Evolutionary conservation across 1,140 invertebrate genomes (phyloP), one percentile per base, ranked within the genome.

Genomic region (Trichonephila clavipes): DNA sequence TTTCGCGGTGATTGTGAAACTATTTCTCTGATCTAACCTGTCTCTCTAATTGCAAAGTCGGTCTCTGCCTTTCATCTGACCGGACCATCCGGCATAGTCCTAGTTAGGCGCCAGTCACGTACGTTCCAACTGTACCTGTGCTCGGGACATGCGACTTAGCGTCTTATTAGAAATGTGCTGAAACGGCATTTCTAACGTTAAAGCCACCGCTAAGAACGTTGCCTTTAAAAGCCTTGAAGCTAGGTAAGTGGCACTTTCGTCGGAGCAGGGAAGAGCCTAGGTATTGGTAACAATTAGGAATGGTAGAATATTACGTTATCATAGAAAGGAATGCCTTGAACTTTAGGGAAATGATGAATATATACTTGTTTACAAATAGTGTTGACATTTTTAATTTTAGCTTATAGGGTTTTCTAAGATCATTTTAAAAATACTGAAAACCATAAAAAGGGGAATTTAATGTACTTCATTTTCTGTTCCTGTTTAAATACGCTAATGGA

Each of bases 21-120:
- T 92, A 92, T 92, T 92, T 92, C 91, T 92, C 91, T 92, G 91
- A 92, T 92, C 91, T 92, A 85, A 66, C 77, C 90, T 92, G 81
- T 92, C 90, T 72, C 91, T 77, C 83, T 92, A 92, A 92, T 92
- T 92, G 91, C 91, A 72, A 92, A 92, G 91, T 92, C 91, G 90
- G 90, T 44, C 90, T 85, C 69, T 44, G 90, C 82, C 91, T 92
- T 92, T 92, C 91, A 92, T 92, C 91, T 92, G 91, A 72, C 91
- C 82, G 85, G 82, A 61, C 91, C 89, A 90, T 90, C 89, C 89
- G 89, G n/a, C 62, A 28, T 59, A 59, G 88, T 59, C 34, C 91
- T 91, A 91, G 90, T 91, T 91, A 91, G 44, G 90, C 90, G 58
- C 34, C 40, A 86, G 83, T 86, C 91, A 87, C 83, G 91, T 92